Base-by-base conservation (phyloP, 2,797 vertebrate species). In the Lagorchestes hirsutus region DNA sequence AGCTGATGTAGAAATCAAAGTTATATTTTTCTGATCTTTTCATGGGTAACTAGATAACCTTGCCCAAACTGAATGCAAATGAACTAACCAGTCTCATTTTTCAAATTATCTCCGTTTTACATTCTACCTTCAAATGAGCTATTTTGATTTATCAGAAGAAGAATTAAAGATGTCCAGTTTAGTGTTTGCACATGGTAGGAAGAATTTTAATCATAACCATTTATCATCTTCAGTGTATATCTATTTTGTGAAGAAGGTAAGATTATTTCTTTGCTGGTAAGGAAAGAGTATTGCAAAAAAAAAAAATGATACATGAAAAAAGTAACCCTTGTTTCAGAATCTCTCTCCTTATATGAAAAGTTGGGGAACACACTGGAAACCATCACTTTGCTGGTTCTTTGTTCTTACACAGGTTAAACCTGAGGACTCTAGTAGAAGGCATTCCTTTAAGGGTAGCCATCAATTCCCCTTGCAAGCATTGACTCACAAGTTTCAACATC, bases 171-270 rank as follows among this genome's bases (percentile, higher is more conserved):
- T 94, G 62, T 97, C 95, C 91, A 96, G 74, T 95, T 82, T 97
- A 97, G 62, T 0, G 93, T 96, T 97, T 98, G 97, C 97, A 95
- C 55, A 52, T 31, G 94, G 9, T 6, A 93, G 54, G 55, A 1
- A 97, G 52, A 93, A 97, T 98, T 97, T 98, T 97, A 98, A 96
- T 97, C 96, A 97, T 93, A 98, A 97, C 40, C 14, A 97, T 97
- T 98, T 95, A 96, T 98, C 95, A 97, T 97, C 96, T 97, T 97
- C 58, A 98, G 94, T 92, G 90, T 29, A 97, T 96, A 97, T 97
- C 54, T 74, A 98, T 67, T 98, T 97, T 56, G 0, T 93, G 55
- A 28, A 91, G 62, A 96, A 62, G 5, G 90, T 91, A 96, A 93
- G 27, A 18, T 93, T 96, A 54, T 59, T 91, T 93, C 87, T 94